Evolutionary conservation across 2,888 invertebrate species (phyloP), one percentile per base, ranked within the genome.

Genomic region (Furcula furcula): DNA sequence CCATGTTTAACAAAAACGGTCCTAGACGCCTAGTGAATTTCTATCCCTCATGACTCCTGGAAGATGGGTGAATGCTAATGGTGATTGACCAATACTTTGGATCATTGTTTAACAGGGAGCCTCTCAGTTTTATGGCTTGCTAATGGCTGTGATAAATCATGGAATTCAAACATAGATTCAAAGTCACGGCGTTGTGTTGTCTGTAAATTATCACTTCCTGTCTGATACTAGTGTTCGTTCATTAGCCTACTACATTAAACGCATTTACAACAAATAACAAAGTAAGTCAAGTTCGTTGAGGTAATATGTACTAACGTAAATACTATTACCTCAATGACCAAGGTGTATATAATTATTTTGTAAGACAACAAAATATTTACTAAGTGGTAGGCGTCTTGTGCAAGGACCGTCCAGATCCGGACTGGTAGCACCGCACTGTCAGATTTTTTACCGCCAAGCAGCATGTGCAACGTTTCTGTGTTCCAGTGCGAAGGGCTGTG

Each of bases 141-240:
- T 50, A 64, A 67, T 56, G 42, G 53, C 46, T 42, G 46, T 49
- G 43, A 64, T 67, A 64, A 61, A 76, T 75, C 74, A 75, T 40
- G 41, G 39, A 50, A 63, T 55, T 53, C 50, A 56, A 52, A 72
- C 72, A 73, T 49, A 57, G 51, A 52, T 65, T 65, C 58, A 66
- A 56, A 60, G 61, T 63, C 59, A 61, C 49, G n/a, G n/a, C n/a
- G n/a, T n/a, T n/a, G n/a, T n/a, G 51, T 53, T 46, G 48, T 35
- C 36, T 46, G 46, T 48, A 47, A 56, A 51, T 55, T 43, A 51
- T 43, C 36, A 36, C 40, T 46, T 48, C 40, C 36, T 34, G 27
- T 45, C 47, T 36, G 31, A 34, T 27, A 36, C 33, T 34, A 31
- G 36, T n/a, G n/a, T n/a, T n/a, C n/a, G n/a, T n/a, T n/a, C n/a